These are phyloP conservation scores for Saguinus midas DNA, from an alignment of 2,113 vertebrate genomes.

Conservation along the genomic window DNA sequence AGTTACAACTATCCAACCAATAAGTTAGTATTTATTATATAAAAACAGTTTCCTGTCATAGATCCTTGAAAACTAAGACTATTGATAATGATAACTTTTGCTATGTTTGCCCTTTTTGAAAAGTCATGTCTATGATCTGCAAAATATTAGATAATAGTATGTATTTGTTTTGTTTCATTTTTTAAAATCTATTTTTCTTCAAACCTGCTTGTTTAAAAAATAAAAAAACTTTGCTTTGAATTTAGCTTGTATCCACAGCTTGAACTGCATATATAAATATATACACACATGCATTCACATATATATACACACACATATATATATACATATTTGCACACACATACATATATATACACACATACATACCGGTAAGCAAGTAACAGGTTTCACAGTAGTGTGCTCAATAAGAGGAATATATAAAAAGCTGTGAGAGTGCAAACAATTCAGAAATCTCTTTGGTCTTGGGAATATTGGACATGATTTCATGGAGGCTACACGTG, in stretches of 20 bases:
- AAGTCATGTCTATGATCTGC: background rate
- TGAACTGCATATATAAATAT: background rate
- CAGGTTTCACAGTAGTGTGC: background rate
- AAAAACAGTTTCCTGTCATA: background rate
- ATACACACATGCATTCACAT: background rate
- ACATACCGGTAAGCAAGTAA: background rate
- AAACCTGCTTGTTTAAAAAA: background rate
- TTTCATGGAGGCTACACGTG: background rate
- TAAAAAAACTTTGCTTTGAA: background rate
- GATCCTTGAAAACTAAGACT: background rate
- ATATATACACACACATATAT: background rate
- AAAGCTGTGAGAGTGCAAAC: background rate
- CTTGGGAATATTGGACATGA: background rate
- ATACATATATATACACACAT: background rate
- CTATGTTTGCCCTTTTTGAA: background rate
- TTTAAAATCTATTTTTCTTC: background rate
- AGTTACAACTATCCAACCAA: background rate
- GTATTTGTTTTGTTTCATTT: background rate
- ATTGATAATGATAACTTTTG: conserved; percentile 36
- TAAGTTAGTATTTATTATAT: background rate
- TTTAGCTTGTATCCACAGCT: background rate
- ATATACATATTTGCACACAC: background rate
- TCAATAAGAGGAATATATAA: background rate
- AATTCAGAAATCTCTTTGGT: background rate
- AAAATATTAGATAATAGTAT: background rate